Base-by-base conservation (phyloP, 2,797 vertebrate genomes). In the Dallia pectoralis region DNA sequence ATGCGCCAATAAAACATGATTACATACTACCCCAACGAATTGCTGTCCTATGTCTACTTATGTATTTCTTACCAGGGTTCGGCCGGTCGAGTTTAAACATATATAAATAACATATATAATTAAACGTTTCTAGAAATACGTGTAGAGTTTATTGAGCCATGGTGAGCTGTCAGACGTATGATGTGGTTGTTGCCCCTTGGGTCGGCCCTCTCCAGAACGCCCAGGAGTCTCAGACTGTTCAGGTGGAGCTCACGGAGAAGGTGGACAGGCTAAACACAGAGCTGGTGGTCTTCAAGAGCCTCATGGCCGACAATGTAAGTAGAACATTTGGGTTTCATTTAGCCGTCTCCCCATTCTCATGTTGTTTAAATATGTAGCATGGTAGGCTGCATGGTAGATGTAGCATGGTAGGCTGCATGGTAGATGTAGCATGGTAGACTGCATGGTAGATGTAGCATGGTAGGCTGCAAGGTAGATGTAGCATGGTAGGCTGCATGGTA, bases 261-360 rank as follows among this genome's bases (percentile, higher is more conserved):
- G 96, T 99, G 11, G 96, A 98, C 87, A 88, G 95, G 74, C 93
- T 99, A 80, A 98, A 97, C 85, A 94, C 96, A 0, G 98, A 99
- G 75, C 93, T 99, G 7, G 97, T 98, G 84, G 97, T 98, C 82
- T 99, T 97, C 91, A 99, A 97, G 90, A 96, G 97, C 84, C 94
- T 99, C 82, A 97, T 99, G 96, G 97, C 92, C 80, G 97, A 99
- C 25, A 59, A 59, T 32, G 98, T 99, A 91, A 98, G 97, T 96
- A 77, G 79, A 40, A 59, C 25, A 25, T 22, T 27, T 7, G 12
- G 53, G 22, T 12, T 56, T 25, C 25, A 59, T 59, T 59, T 19
- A 14, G 25, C 22, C 4, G 8, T 59, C 53, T 9, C 4, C 53
- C 25, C 25, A 59, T 59, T 59, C 22, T 25, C 53, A 2, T 44